Percentiles rank a stretch among this genome's conserved stretches.
Conservation (phyloP, 2,888 invertebrate genomes). For the Neoitamus cyanurus region DNA sequence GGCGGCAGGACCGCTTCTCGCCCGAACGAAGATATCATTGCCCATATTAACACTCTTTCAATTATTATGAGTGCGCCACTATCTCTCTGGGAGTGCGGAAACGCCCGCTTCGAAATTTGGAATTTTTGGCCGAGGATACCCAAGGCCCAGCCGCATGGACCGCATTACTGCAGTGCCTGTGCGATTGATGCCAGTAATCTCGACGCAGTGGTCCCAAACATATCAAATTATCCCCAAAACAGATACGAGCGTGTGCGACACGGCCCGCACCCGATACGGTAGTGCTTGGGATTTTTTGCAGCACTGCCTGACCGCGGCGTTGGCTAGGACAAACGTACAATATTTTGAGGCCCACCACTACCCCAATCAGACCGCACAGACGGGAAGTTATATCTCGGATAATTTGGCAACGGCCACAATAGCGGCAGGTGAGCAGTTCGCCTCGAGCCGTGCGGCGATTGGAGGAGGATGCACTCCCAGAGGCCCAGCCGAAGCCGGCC, state of each 20-base stretch:
- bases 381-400: slow-evolving; percentile 20
- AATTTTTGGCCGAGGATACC: neutral
- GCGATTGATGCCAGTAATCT: slow-evolving; percentile 38
- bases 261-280: neutral
- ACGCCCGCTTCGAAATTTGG: neutral
- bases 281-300: neutral
- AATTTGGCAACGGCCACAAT: slow-evolving; percentile 45
- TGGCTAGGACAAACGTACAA: slow-evolving; percentile 8
- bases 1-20: neutral
- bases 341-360: neutral
- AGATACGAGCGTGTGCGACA: neutral
- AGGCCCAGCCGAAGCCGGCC: neutral
- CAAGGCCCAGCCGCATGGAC: neutral
- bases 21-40: slow-evolving; percentile 8
- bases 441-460: neutral
- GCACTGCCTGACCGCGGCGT: neutral
- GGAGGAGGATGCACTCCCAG: neutral
- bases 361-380: neutral
- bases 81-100: neutral
- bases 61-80: slow-evolving; percentile 20
- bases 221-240: slow-evolving; percentile 27
- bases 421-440: neutral
- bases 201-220: slow-evolving; percentile 27
- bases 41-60: slow-evolving; percentile 10
- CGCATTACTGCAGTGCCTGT: slow-evolving; percentile 11